Conservation (phyloP, 2,113 vertebrate genomes). For the Dinomys branickii region DNA sequence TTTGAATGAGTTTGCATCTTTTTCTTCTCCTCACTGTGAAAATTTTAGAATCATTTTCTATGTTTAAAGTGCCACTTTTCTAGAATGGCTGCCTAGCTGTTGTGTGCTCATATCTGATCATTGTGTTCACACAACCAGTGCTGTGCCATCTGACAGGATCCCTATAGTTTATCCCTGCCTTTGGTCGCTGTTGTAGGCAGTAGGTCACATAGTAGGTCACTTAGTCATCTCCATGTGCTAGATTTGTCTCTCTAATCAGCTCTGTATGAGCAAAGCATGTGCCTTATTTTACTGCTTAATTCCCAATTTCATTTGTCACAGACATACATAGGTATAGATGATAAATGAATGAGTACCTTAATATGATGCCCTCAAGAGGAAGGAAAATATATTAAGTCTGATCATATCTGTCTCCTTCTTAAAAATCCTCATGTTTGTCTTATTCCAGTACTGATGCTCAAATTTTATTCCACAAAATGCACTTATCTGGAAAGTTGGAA, state of each 20-base stretch:
- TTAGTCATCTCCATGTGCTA: not conserved
- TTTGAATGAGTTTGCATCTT: not conserved
- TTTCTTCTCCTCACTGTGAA: not conserved
- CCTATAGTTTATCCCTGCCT: not conserved
- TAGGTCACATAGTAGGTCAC: not conserved
- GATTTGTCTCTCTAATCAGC: not conserved
- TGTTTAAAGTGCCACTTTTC: not conserved
- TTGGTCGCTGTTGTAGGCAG: not conserved
- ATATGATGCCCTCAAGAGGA: not conserved
- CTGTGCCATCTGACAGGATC: not conserved
- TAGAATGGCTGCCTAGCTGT: not conserved
- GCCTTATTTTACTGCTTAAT: not conserved
- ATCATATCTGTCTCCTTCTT: not conserved
- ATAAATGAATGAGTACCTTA: slow-evolving; percentile 18
- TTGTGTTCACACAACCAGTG: not conserved
- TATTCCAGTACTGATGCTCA: not conserved
- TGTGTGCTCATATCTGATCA: not conserved
- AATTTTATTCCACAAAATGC: not conserved
- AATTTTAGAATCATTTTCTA: not conserved
- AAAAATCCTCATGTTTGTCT: not conserved
- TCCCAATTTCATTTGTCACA: not conserved
- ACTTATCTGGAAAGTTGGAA: not conserved
- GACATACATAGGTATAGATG: not conserved
- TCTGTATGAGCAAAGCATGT: not conserved
- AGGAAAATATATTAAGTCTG: slow-evolving; percentile 1